Conservation (phyloP, 1,140 invertebrate species). For the Leptonema lineaticorne region DNA sequence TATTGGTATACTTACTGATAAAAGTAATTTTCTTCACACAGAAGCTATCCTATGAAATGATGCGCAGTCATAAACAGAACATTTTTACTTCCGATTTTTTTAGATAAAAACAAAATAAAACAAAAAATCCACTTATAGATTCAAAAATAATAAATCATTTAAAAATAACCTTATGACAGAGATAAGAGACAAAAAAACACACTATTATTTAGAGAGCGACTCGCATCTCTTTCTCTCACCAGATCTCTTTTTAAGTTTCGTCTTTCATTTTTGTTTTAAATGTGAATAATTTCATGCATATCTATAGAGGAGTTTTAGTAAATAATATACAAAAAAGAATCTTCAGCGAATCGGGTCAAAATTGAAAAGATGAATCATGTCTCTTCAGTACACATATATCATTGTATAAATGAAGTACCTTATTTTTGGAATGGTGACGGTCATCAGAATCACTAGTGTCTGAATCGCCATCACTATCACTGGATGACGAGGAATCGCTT, state of each 20-base stretch:
- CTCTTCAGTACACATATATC: neutral
- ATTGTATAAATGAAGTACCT: slow-evolving; percentile 49
- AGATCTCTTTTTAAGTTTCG: neutral
- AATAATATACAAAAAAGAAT: slow-evolving; percentile 28
- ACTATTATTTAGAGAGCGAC: too few species aligned
- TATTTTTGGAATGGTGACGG: slow-evolving; percentile 57
- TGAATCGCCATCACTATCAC: slow-evolving; percentile 51
- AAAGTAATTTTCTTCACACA: slow-evolving; percentile 59
- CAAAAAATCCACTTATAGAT: slow-evolving; percentile 38
- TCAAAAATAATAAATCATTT: slow-evolving; percentile 24
- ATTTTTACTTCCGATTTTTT: slow-evolving; percentile 52
- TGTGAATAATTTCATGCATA: slow-evolving; percentile 25
- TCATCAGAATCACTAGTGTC: slow-evolving; percentile 54
- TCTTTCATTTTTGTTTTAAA: slow-evolving; percentile 13
- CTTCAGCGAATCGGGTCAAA: slow-evolving; percentile 13
- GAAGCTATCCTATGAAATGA: slow-evolving; percentile 67
- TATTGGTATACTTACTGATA: slow-evolving; percentile 64
- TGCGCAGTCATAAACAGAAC: slow-evolving; percentile 67
- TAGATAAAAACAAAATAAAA: slow-evolving; percentile 38
- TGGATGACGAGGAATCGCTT: slow-evolving; percentile 46
- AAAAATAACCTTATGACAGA: slow-evolving; percentile 19
- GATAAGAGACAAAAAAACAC: too few species aligned
- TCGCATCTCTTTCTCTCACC: too few species aligned
- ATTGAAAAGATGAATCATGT: slow-evolving; percentile 23
- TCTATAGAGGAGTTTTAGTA: slow-evolving; percentile 23